phyloP scores from a whole-genome alignment of 2,888 invertebrate species.

The Artemia sp. region DNA sequence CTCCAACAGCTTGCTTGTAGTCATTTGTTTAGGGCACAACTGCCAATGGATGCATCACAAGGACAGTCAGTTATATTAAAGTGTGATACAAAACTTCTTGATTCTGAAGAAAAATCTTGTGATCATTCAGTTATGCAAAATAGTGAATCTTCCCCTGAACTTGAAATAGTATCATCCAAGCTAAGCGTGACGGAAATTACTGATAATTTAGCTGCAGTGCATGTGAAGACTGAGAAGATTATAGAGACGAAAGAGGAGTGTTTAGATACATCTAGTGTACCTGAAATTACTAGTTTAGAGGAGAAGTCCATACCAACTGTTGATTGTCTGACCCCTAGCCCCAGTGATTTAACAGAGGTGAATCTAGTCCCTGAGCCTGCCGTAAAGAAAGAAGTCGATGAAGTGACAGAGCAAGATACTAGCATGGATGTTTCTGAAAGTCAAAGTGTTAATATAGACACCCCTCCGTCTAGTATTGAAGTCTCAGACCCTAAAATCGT shows the following conservation, averaged over 20 bases:
- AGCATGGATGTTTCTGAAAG: neutral
- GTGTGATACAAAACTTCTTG: neutral
- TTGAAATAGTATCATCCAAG: neutral
- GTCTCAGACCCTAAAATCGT: neutral
- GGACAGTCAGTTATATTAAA: neutral
- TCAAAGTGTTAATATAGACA: neutral
- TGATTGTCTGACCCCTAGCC: neutral
- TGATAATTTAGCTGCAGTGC: too few species aligned
- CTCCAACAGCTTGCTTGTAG: neutral
- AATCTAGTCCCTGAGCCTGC: neutral
- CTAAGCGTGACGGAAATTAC: neutral
- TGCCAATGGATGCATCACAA: conserved; percentile 10
- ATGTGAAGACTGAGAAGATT: too few species aligned
- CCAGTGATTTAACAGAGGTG: conserved; percentile 14
- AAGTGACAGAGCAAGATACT: too few species aligned
- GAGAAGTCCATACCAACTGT: neutral
- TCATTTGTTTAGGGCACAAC: conserved; percentile 1
- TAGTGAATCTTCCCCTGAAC: neutral
- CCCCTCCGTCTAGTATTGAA: conserved; percentile 8
- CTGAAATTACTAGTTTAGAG: conserved; percentile 5
- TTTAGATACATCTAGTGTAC: conserved; percentile 5
- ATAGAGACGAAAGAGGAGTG: neutral
- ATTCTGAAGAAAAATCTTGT: neutral
- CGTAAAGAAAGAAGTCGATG: too few species aligned
- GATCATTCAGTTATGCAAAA: neutral